phyloP scores from a whole-genome alignment of 2,888 invertebrate species.

The Ormia ochracea region DNA sequence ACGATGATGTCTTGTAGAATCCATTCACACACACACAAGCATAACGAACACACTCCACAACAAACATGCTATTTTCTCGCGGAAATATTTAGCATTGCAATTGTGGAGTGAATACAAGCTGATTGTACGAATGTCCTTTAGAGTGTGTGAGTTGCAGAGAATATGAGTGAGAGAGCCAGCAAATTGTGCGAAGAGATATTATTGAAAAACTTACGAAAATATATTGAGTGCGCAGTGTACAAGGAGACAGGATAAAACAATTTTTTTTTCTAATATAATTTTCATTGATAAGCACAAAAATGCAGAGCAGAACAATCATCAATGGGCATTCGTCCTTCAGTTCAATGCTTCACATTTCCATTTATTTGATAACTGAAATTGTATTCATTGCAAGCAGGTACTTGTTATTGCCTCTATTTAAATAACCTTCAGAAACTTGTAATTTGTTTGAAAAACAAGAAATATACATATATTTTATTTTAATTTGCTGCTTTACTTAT shows the following conservation, averaged over 20 bases:
- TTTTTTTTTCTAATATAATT: background rate
- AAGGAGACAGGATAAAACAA: constrained; percentile 23
- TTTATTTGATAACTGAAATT: background rate
- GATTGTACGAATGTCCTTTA: constrained; percentile 19
- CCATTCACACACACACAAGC: constrained; percentile 3
- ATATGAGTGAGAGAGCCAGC: background rate
- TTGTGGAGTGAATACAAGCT: background rate
- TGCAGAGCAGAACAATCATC: constrained; percentile 27
- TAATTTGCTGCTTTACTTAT: too few relatives aligned
- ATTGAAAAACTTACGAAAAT: background rate
- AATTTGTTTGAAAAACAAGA: too few relatives aligned
- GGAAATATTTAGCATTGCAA: background rate
- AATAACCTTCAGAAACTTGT: too few relatives aligned
- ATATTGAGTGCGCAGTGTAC: background rate
- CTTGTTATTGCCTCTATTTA: background rate
- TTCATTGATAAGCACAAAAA: constrained; percentile 41
- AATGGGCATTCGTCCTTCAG: constrained; percentile 30
- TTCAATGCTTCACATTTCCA: constrained; percentile 12
- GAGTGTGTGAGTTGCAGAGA: background rate
- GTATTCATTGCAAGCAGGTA: background rate
- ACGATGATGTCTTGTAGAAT: constrained; percentile 8
- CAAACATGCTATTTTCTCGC: too few relatives aligned
- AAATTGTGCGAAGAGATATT: background rate
- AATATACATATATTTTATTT: too few relatives aligned
- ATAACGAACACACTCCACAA: background rate